Base-by-base conservation (phyloP, 2,113 vertebrate genomes). In the Onychostoma macrolepis region DNA sequence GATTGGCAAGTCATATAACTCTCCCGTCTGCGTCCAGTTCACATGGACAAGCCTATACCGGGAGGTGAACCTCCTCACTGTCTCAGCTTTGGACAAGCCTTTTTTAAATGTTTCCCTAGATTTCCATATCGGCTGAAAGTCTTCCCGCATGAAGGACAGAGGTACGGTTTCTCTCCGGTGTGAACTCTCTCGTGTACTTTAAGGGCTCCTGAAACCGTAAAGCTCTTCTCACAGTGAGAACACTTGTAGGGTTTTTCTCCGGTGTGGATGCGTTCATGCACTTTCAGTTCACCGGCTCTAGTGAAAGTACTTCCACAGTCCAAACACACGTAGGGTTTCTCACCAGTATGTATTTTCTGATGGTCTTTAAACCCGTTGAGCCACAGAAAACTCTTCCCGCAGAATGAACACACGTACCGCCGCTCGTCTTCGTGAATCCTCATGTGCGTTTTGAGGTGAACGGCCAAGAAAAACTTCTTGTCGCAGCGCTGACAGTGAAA, bases 241-340 rank as follows among this genome's bases (percentile, higher is more conserved):
- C 85, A 86, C 48, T 56, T 67, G 85, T 72, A 80, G 0, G 43
- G 63, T 21, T 80, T 71, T 4, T 36, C 77, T 21, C 85, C 85
- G 0, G 85, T 72, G 9, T 86, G 85, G 10, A 71, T 33, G 1
- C 43, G 67, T 26, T 86, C 58, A 11, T 86, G 85, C 5, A 21
- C 21, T 71, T 80, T 86, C 8, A 86, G 24, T 21, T 71, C 79
- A 2, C 63, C 77, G 6, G 78, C n/a, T 26, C 76, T 71, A 21
- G 45, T 58, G 19, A 86, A 86, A 21, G 45, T 33, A 21, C 48
- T 86, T 0, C 85, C 85, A 12, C 85, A 86, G 6, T 56, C 61
- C 21, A 28, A 12, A 4, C 85, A 86, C 45, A 4, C n/a, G 24
- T 71, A 80, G 21, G 85, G 77, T n/a, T 86, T 86, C 36, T 86